phyloP scores from a whole-genome alignment of 2,113 vertebrate genomes.

The Tinamus guttatus region DNA sequence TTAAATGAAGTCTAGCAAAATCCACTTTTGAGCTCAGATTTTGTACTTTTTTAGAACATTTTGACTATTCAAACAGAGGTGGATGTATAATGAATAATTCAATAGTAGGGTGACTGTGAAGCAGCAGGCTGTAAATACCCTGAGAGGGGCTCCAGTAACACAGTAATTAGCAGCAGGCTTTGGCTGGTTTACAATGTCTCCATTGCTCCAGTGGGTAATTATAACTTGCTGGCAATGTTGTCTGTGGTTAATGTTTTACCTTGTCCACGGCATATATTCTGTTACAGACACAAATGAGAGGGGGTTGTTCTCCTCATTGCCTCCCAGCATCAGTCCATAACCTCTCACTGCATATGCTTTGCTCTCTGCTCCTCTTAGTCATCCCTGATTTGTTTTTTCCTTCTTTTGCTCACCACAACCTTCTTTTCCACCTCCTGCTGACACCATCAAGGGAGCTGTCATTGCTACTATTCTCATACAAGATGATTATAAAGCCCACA shows the following conservation, averaged over 20 bases:
- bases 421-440: background rate
- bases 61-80: slow-evolving; percentile 51
- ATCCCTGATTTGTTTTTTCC: background rate
- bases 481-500: accelerated
- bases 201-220: background rate
- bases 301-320: accelerated
- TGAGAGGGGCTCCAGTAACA: background rate
- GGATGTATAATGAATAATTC: slow-evolving; percentile 44
- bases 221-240: background rate
- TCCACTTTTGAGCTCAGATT: background rate
- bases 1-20: slow-evolving; percentile 50
- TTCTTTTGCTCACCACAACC: background rate
- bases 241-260: background rate
- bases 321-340: background rate
- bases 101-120: background rate
- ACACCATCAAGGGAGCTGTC: background rate
- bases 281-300: background rate
- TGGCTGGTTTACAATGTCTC: slow-evolving; percentile 8
- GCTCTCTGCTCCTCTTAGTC: accelerated
- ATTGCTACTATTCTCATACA: background rate
- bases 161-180: slow-evolving; percentile 16
- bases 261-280: accelerated
- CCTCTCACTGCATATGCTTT: background rate
- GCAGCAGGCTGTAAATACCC: slow-evolving; percentile 30
- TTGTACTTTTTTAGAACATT: slow-evolving; percentile 15